These are phyloP conservation scores for Platysternon megacephalum DNA, from an alignment of 2,113 vertebrate species.

Conservation along the genomic window DNA sequence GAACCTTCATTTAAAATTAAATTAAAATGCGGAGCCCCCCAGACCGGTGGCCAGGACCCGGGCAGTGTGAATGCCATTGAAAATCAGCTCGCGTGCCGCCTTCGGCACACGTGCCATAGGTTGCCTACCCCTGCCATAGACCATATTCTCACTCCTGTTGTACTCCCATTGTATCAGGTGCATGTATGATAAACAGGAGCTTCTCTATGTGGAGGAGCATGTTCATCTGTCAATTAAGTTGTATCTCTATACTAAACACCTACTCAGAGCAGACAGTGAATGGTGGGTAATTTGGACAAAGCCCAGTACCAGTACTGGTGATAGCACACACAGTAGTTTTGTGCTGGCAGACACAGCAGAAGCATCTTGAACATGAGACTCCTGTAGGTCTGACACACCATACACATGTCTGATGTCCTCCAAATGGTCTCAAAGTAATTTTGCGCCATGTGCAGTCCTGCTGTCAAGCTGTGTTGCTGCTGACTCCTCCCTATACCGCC, in stretches of 20 bases:
- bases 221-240: not conserved
- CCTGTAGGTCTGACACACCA: not conserved
- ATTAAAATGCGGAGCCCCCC: too few species aligned
- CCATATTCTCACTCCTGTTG: not conserved
- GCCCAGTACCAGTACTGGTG: not conserved
- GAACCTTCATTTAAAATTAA: too few species aligned
- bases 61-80: too few species aligned
- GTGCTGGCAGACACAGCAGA: not conserved
- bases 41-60: too few species aligned
- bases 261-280: not conserved
- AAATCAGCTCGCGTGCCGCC: too few species aligned
- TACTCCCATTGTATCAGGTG: conserved; percentile 1
- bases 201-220: rapidly evolving
- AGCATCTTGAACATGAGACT: not conserved
- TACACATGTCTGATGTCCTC: not conserved
- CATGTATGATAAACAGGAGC: not conserved
- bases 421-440: not conserved
- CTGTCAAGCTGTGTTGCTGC: rapidly evolving
- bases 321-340: not conserved
- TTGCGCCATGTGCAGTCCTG: rapidly evolving
- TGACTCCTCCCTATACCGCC: not conserved
- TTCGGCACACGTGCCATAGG: too few species aligned
- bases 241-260: rapidly evolving
- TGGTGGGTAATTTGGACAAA: not conserved
- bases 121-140: too few species aligned